Conservation (phyloP, 2,888 invertebrate genomes). For the Coleophora flavipennella region DNA sequence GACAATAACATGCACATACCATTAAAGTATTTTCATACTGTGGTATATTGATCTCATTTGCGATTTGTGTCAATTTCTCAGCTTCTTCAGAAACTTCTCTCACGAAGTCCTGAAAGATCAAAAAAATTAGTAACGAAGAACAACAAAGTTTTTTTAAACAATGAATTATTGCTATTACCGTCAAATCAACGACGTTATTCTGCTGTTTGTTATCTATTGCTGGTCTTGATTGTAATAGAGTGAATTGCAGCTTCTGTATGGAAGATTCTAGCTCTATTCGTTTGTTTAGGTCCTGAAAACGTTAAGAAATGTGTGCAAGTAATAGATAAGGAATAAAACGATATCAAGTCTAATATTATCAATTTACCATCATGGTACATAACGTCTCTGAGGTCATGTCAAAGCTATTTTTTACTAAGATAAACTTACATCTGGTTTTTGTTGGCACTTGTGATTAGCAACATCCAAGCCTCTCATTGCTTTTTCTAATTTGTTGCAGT, state of each 20-base stretch:
- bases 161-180: conserved; percentile 24
- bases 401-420: not conserved
- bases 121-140: too few relatives aligned
- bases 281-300: conserved; percentile 32
- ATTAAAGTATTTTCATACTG: conserved; percentile 23
- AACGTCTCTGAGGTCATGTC: too few relatives aligned
- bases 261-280: conserved; percentile 39
- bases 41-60: conserved; percentile 15
- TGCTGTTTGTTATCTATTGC: conserved; percentile 21
- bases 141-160: too few relatives aligned
- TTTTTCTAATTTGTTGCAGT: conserved; percentile 25
- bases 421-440: conserved; percentile 36
- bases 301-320: too few relatives aligned
- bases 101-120: conserved; percentile 38
- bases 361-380: not conserved
- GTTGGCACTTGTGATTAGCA: conserved; percentile 31
- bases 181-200: conserved; percentile 48
- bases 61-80: conserved; percentile 22
- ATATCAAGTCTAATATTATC: too few relatives aligned
- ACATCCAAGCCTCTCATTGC: conserved; percentile 36
- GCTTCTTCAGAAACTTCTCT: conserved; percentile 36
- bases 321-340: too few relatives aligned
- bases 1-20: conserved; percentile 19
- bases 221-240: conserved; percentile 35
- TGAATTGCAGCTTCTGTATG: conserved; percentile 40